Evolutionary conservation across 2,888 invertebrate species (phyloP).

Genomic region (Reticulitermes lucifugus): DNA sequence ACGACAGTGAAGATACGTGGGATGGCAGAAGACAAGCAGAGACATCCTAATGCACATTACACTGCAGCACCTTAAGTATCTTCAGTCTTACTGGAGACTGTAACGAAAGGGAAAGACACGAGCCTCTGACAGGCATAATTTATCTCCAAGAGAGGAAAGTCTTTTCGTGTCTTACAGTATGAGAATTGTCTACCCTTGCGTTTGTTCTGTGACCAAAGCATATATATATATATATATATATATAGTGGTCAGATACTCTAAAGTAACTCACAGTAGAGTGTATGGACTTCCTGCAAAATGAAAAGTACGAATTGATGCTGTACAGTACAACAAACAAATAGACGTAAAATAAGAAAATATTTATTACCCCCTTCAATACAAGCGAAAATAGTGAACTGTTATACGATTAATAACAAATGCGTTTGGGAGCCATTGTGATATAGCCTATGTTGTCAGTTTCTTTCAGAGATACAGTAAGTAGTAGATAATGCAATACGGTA

Average conservation of each 20-base stretch:
- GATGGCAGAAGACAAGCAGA: not conserved
- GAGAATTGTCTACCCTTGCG: not conserved
- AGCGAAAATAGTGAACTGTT: no score
- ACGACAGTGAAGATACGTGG: not conserved
- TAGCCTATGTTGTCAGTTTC: no score
- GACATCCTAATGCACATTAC: not conserved
- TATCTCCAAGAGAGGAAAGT: conserved; percentile 25
- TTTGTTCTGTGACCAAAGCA: conserved; percentile 21
- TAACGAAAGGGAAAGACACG: conserved; percentile 28
- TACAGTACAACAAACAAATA: not conserved
- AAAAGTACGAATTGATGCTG: not conserved
- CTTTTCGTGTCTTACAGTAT: conserved; percentile 37
- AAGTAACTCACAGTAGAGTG: not conserved
- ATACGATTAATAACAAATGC: no score
- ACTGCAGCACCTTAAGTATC: not conserved
- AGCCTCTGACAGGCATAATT: conserved; percentile 40
- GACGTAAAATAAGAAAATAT: not conserved
- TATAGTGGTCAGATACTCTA: not conserved
- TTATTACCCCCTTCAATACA: no score
- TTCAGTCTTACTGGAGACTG: not conserved
- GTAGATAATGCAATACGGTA: no score
- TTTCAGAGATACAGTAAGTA: no score
- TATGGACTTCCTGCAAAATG: not conserved
- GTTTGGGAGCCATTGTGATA: no score
- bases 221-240: conserved; percentile 33